A percentile compares a stretch with the other conserved stretches of the same genome.
These are phyloP conservation scores for Papilio machaon DNA, from an alignment of 1,140 invertebrate genomes.

Conservation along the genomic window DNA sequence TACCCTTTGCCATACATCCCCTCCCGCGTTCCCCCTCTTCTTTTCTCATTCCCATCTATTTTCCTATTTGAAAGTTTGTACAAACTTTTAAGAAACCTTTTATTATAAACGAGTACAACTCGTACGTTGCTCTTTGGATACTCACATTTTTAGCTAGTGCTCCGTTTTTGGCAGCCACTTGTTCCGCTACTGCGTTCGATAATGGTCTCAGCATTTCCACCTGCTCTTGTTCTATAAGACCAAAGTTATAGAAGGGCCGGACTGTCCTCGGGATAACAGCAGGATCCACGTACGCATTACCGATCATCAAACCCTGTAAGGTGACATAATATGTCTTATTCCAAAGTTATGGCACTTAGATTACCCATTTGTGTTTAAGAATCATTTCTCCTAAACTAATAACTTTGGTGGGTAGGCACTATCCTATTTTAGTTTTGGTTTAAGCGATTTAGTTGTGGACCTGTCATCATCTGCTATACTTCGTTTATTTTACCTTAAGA, in stretches of 20 bases:
- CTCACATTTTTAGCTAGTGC: constrained; percentile 63
- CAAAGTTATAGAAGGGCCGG: constrained; percentile 88
- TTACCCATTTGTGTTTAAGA: too few species aligned
- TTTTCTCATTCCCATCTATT: too few species aligned
- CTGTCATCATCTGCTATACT: background rate
- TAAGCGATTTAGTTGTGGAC: too few species aligned
- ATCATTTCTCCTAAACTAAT: background rate
- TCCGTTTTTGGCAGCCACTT: constrained; percentile 61
- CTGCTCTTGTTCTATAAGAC: constrained; percentile 85
- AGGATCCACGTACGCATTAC: constrained; percentile 92
- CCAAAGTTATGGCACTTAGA: too few species aligned
- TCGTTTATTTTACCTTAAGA: constrained; percentile 76
- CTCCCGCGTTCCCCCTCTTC: too few species aligned
- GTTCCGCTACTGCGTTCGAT: constrained; percentile 53
- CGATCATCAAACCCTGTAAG: constrained; percentile 87
- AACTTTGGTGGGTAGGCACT: background rate
- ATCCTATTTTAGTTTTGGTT: background rate
- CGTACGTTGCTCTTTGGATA: constrained; percentile 8
- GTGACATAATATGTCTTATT: background rate
- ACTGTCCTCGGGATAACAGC: constrained; percentile 88
- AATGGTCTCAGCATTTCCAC: constrained; percentile 65
- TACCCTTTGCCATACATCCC: too few species aligned
- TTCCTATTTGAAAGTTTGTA: too few species aligned
- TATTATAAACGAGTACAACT: too few species aligned
- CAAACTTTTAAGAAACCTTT: too few species aligned